phyloP scores from a whole-genome alignment of 2,888 invertebrate genomes.

The Melanophora roralis region DNA sequence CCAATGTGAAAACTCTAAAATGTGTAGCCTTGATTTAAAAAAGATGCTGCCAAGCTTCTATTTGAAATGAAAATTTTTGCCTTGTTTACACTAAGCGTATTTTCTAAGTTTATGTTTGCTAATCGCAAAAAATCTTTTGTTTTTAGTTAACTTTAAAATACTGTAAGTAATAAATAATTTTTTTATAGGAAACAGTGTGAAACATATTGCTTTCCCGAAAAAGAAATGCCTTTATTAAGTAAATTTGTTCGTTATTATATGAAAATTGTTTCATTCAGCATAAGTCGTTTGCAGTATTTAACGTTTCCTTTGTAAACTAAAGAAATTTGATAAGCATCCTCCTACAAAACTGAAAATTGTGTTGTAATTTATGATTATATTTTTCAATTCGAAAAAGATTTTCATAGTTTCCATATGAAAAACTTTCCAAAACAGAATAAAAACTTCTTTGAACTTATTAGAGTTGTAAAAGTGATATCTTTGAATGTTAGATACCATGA shows the following conservation, averaged over 20 bases:
- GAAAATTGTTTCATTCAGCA: neutral
- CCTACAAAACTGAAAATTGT: conserved; percentile 39
- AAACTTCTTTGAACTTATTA: neutral
- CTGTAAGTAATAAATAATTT: too few species aligned
- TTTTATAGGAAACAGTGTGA: too few species aligned
- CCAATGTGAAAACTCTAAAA: too few species aligned
- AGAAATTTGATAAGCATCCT: conserved; percentile 44
- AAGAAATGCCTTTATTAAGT: too few species aligned
- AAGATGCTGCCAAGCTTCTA: neutral
- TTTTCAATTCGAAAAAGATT: neutral
- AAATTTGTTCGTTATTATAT: neutral
- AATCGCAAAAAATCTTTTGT: too few species aligned
- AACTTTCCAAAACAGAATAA: conserved; percentile 17
- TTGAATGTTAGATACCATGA: neutral
- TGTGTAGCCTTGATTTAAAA: too few species aligned
- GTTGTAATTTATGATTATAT: conserved; percentile 12
- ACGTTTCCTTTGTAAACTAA: conserved; percentile 49
- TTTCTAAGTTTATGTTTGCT: neutral
- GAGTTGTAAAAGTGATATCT: conserved; percentile 1
- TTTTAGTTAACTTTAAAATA: too few species aligned
- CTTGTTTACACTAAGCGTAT: too few species aligned
- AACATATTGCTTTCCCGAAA: too few species aligned
- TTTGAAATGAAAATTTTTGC: too few species aligned
- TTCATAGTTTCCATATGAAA: conserved; percentile 7
- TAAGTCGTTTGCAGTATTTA: conserved; percentile 31